Evolutionary conservation across 2,113 vertebrate species (phyloP).

Genomic region (Phaethon lepturus): DNA sequence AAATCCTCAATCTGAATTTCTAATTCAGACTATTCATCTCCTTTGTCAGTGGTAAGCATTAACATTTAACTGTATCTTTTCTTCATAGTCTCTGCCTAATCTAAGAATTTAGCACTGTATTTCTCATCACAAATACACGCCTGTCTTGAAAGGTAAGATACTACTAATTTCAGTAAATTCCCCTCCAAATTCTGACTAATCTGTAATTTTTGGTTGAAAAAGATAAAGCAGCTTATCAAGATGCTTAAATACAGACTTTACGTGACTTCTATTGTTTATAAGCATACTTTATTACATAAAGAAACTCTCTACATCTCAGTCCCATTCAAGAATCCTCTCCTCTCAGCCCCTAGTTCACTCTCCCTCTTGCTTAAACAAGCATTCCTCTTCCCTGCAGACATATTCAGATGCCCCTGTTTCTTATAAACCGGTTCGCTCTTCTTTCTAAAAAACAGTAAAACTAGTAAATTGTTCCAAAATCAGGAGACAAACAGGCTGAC

Average conservation of each 20-base stretch:
- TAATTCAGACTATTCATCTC: not conserved
- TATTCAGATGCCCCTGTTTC: not conserved
- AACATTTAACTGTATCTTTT: not conserved
- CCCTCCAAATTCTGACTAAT: not conserved
- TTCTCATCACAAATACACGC: not conserved
- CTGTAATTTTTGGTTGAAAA: not conserved
- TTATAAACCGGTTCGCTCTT: not conserved
- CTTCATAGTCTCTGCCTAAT: not conserved
- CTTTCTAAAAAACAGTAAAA: conserved; percentile 35
- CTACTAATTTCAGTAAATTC: not conserved
- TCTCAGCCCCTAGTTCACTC: not conserved
- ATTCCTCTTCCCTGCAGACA: not conserved
- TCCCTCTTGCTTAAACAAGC: not conserved
- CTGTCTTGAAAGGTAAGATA: not conserved
- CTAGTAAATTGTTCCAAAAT: conserved; percentile 6
- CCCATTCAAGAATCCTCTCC: not conserved
- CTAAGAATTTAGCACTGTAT: not conserved
- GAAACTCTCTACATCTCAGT: not conserved
- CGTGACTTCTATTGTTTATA: not conserved
- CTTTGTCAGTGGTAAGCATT: not conserved
- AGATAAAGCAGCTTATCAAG: not conserved
- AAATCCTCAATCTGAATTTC: not conserved
- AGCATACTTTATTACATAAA: not conserved
- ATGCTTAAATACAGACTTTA: conserved; percentile 14
- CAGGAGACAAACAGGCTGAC: not conserved